These are phyloP conservation scores for Apodemia hepburni DNA, from an alignment of 2,888 invertebrate species.

Conservation along the genomic window DNA sequence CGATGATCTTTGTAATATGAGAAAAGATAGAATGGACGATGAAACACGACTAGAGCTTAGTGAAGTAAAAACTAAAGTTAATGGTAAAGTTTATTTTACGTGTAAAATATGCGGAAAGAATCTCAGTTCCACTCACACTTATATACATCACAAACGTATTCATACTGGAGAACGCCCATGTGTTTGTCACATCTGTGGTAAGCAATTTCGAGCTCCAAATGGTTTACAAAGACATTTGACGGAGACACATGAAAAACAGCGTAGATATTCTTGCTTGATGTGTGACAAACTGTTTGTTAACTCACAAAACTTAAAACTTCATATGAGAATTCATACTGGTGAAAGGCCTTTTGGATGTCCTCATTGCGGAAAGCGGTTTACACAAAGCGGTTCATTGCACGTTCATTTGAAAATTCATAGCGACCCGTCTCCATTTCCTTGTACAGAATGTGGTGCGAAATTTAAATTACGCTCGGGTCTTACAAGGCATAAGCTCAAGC, in stretches of 20 bases:
- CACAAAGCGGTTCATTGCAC: conserved; percentile 83
- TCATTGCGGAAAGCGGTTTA: conserved; percentile 82
- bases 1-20: conserved; percentile 62
- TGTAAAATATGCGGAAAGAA: conserved; percentile 81
- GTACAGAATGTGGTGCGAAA: conserved; percentile 80
- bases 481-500: conserved; percentile 77
- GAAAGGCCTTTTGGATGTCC: conserved; percentile 80
- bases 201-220: conserved; percentile 83
- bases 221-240: conserved; percentile 81
- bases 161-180: conserved; percentile 84
- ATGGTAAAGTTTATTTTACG: conserved; percentile 77
- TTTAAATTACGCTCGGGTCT: conserved; percentile 81
- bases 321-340: conserved; percentile 80
- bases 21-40: conserved; percentile 53
- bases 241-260: conserved; percentile 82
- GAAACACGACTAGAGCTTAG: conserved; percentile 50
- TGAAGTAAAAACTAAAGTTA: conserved; percentile 53
- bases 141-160: conserved; percentile 81
- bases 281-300: conserved; percentile 81
- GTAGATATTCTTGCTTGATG: conserved; percentile 77
- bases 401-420: conserved; percentile 82
- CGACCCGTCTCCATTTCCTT: conserved; percentile 76
- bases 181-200: conserved; percentile 84
- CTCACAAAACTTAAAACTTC: conserved; percentile 80
- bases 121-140: conserved; percentile 81